phyloP scores from a whole-genome alignment of 2,888 invertebrate species.

The Lasioglossum marginatum region DNA sequence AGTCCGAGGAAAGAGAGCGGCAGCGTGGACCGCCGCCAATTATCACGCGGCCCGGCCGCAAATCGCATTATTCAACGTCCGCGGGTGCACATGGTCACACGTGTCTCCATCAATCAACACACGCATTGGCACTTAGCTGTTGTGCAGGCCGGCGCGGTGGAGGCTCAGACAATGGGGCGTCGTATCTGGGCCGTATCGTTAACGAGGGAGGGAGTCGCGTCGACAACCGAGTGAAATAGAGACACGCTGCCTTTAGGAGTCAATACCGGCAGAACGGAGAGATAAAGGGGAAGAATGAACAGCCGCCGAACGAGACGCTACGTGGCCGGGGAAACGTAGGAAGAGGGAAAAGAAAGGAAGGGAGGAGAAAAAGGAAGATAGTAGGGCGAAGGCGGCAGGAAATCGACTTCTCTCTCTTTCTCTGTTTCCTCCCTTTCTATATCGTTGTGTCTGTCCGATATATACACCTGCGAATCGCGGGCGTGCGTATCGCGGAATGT shows the following conservation, averaged over 20 bases:
- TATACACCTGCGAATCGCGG: constrained; percentile 1
- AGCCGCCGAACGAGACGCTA: not conserved
- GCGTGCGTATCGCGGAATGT: constrained; percentile 25
- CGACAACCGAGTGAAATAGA: constrained; percentile 9
- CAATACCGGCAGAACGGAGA: constrained; percentile 25
- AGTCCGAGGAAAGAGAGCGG: not conserved
- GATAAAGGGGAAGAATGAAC: constrained; percentile 37
- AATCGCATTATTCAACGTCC: constrained; percentile 31
- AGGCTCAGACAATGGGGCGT: constrained; percentile 40
- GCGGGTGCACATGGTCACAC: constrained; percentile 32
- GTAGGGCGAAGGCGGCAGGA: constrained; percentile 25
- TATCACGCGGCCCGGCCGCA: constrained; percentile 6
- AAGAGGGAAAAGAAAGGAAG: not conserved
- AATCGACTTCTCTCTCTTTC: constrained; percentile 27
- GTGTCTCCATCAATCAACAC: constrained; percentile 44
- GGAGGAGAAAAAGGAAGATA: not conserved
- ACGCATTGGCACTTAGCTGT: constrained; percentile 38
- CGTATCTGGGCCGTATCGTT: constrained; percentile 59
- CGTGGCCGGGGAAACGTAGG: not conserved
- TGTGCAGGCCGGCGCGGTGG: not conserved
- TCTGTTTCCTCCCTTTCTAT: not conserved
- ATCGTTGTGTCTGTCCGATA: not conserved
- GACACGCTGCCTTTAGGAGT: constrained; percentile 33
- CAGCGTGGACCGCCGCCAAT: not conserved
- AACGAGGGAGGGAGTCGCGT: constrained; percentile 21